Evolutionary conservation across 2,113 vertebrate species (phyloP).

Genomic region (Orthochromis indermauri): DNA sequence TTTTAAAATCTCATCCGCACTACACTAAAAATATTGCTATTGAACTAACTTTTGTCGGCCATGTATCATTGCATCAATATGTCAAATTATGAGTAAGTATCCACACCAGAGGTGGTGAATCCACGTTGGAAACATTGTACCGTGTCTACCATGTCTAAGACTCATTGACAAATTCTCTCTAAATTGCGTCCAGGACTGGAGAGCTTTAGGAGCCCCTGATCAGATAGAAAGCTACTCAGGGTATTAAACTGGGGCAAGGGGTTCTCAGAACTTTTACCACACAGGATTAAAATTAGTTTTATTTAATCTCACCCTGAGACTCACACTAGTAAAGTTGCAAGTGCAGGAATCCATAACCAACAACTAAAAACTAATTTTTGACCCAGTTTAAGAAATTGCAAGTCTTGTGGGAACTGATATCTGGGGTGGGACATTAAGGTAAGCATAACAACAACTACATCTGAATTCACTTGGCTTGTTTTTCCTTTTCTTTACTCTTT

Average conservation of each 20-base stretch:
- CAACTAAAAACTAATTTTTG: background rate
- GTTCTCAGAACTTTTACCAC: conserved; percentile 34
- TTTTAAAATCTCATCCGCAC: conserved; percentile 1
- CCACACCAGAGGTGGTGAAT: background rate
- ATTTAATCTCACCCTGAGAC: conserved; percentile 39
- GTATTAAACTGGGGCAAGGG: conserved; percentile 50
- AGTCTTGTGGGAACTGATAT: background rate
- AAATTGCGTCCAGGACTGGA: conserved; percentile 27
- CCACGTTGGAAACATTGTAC: background rate
- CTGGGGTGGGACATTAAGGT: background rate
- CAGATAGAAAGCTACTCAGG: conserved; percentile 49
- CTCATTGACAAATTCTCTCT: conserved; percentile 19
- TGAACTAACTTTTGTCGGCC: background rate
- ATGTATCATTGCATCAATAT: background rate
- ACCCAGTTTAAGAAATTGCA: background rate
- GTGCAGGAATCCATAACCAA: background rate
- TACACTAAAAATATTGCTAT: background rate
- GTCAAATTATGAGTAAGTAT: background rate
- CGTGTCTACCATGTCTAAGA: background rate
- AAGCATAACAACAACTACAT: background rate
- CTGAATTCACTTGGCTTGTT: background rate
- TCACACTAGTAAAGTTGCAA: background rate
- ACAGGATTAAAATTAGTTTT: conserved; percentile 45
- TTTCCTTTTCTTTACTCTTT: background rate
- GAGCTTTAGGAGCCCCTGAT: conserved; percentile 31